A percentile compares a stretch with the other conserved stretches of the same genome.
phyloP scores from a whole-genome alignment of 2,113 vertebrate species.

The Apaloderma vittatum region DNA sequence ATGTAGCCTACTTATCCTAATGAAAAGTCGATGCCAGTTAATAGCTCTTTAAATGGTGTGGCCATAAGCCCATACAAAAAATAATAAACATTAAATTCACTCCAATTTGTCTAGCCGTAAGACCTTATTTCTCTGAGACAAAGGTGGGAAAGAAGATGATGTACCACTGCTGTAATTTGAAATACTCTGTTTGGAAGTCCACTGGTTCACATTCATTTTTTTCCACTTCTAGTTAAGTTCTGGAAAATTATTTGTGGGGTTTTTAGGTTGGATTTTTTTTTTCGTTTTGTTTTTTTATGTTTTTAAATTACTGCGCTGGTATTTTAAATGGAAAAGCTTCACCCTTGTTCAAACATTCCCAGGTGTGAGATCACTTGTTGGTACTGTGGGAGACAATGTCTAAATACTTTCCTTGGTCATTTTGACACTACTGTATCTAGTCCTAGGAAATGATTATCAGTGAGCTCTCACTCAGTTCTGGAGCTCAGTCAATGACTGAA shows the following conservation, averaged over 20 bases:
- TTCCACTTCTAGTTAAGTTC: not conserved
- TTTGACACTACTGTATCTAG: not conserved
- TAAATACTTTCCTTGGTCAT: not conserved
- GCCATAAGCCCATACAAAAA: not conserved
- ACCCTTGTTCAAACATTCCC: not conserved
- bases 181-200: not conserved
- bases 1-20: not conserved
- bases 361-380: not conserved
- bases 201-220: not conserved
- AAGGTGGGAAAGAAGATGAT: not conserved
- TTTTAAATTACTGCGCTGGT: not conserved
- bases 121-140: not conserved
- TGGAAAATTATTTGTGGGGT: not conserved
- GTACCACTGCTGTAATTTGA: not conserved
- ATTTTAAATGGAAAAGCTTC: not conserved
- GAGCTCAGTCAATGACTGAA: not conserved
- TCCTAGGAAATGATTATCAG: not conserved
- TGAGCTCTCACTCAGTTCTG: not conserved
- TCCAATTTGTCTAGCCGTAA: not conserved
- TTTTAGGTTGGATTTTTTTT: not conserved
- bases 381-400: not conserved
- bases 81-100: not conserved
- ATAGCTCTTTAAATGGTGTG: not conserved
- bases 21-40: not conserved
- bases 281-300: not conserved